Conservation (phyloP, 2,888 invertebrate species). For the Junonia oenone region DNA sequence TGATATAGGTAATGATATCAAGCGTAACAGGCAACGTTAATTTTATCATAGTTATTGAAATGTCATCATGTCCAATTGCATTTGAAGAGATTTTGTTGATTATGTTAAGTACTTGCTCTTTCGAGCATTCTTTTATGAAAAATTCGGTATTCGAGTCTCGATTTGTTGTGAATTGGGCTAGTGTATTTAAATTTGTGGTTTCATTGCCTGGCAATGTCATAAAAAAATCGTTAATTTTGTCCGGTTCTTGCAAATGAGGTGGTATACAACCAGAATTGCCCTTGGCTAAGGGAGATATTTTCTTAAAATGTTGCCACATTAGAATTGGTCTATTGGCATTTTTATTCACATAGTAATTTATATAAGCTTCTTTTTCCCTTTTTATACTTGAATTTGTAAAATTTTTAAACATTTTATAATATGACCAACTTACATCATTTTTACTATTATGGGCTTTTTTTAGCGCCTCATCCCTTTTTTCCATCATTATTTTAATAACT, state of each 20-base stretch:
- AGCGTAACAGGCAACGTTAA: conserved; percentile 18
- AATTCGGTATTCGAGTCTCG: not conserved
- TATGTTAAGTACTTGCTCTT: conserved; percentile 13
- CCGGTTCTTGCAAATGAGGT: conserved; percentile 8
- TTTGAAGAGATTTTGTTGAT: conserved; percentile 16
- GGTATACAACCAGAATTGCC: not conserved
- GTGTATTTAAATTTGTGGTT: not conserved
- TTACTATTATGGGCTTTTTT: not conserved
- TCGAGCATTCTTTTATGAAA: not conserved
- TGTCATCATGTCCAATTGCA: conserved; percentile 19
- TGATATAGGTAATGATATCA: conserved; percentile 18
- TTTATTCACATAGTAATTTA: not conserved
- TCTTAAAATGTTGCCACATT: not conserved
- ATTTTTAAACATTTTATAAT: conserved; percentile 3
- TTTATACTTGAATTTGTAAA: not conserved
- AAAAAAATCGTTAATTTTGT: conserved; percentile 22
- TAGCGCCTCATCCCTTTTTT: conserved; percentile 9
- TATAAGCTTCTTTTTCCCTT: not conserved
- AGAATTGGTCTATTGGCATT: not conserved
- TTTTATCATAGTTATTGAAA: conserved; percentile 26
- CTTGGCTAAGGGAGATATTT: not conserved
- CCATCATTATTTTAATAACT: conserved; percentile 9
- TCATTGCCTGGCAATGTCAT: conserved; percentile 3
- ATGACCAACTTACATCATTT: not conserved
- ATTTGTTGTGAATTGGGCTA: not conserved